Conservation (phyloP, 2,797 vertebrate species). For the Lepus townsendii region DNA sequence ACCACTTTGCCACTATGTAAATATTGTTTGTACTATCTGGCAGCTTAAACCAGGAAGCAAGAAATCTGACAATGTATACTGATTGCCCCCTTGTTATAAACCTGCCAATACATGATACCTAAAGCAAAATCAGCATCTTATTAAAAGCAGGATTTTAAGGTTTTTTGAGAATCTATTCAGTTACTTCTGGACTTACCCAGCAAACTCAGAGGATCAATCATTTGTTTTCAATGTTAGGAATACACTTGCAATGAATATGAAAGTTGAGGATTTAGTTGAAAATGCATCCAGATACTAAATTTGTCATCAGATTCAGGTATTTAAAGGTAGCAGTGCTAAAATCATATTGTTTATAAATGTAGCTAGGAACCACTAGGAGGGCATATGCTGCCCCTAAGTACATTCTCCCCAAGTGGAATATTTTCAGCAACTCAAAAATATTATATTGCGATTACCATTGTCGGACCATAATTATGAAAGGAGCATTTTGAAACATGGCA, state of each 20-base stretch:
- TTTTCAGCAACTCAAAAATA: conserved; percentile 57
- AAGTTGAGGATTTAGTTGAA: not conserved
- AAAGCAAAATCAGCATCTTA: conserved; percentile 42
- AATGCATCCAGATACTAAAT: not conserved
- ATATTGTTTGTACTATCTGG: conserved; percentile 4
- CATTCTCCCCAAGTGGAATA: conserved; percentile 10
- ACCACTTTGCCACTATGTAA: conserved; percentile 37
- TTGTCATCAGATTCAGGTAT: not conserved
- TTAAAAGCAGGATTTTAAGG: conserved; percentile 9
- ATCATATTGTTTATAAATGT: not conserved
- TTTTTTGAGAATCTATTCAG: conserved; percentile 3
- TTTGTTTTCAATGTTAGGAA: conserved; percentile 43
- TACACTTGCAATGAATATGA: not conserved
- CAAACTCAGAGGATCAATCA: not conserved
- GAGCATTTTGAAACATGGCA: not conserved
- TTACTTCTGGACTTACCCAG: not conserved
- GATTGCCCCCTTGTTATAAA: not conserved
- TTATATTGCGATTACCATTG: not conserved
- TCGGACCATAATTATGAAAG: not conserved
- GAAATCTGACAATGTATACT: not conserved
- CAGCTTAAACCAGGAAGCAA: not conserved
- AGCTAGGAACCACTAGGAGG: conserved; percentile 9
- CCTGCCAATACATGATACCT: not conserved
- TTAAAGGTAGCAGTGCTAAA: conserved; percentile 26
- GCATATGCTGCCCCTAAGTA: not conserved